A percentile compares a stretch with the other conserved stretches of the same genome.
Evolutionary conservation across 2,797 vertebrate species (phyloP).

Genomic region (Mallotus villosus): DNA sequence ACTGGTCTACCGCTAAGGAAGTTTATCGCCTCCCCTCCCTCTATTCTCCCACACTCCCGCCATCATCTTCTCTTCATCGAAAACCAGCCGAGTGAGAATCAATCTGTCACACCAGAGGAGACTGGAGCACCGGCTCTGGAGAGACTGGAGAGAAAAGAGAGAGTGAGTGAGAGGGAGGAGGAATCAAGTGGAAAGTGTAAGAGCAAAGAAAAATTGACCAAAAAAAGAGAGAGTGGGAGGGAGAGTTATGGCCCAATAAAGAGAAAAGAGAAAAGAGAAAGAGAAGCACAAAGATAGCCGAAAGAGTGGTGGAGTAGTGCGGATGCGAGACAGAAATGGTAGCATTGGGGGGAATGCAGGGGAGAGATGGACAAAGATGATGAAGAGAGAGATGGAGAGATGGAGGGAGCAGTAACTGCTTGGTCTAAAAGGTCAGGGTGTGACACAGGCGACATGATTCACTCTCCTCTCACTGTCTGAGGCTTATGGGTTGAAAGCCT

Average conservation of each 20-base stretch:
- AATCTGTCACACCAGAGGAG: constrained; percentile 2
- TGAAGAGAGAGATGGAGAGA: constrained; percentile 17
- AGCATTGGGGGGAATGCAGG: constrained; percentile 8
- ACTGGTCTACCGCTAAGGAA: neutral
- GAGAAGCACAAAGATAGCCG: constrained; percentile 7
- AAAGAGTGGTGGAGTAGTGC: constrained; percentile 23
- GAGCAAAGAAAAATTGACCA: constrained; percentile 14
- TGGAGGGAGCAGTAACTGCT: constrained; percentile 44
- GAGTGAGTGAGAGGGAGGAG: neutral
- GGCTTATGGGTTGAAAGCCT: neutral
- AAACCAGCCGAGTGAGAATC: neutral
- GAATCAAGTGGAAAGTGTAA: neutral
- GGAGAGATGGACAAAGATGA: constrained; percentile 33
- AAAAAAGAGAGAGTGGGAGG: constrained; percentile 15
- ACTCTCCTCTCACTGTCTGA: neutral
- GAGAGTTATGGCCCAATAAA: neutral
- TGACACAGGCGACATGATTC: neutral
- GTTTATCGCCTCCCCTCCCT: neutral
- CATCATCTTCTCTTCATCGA: neutral
- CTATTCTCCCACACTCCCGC: neutral
- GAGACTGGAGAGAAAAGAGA: neutral
- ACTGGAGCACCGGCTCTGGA: neutral
- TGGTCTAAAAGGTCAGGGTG: neutral
- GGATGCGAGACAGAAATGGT: constrained; percentile 26
- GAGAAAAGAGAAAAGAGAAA: constrained; percentile 28